Percentiles rank a stretch among this genome's conserved stretches.
Conservation (phyloP, 1,140 invertebrate species). For the Meloidogyne exigua region DNA sequence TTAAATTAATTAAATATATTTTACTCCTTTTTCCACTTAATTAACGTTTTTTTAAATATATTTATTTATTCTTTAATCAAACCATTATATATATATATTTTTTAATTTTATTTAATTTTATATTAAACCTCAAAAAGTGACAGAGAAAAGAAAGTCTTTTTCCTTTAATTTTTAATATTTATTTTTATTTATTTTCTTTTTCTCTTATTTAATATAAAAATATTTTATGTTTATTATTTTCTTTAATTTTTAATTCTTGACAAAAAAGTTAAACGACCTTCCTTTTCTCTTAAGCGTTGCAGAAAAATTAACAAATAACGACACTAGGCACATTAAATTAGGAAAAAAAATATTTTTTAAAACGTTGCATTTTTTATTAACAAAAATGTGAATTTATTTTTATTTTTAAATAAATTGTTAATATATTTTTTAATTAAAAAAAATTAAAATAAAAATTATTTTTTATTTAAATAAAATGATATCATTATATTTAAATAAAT, state of each 20-base stretch:
- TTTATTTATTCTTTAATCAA: too few species aligned
- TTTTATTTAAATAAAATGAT: too few species aligned
- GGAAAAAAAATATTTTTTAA: not conserved
- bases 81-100: too few species aligned
- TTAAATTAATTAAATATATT: not conserved
- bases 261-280: not conserved
- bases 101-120: too few species aligned
- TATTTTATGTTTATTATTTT: not conserved
- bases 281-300: not conserved
- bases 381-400: not conserved
- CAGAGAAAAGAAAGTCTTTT: too few species aligned
- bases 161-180: too few species aligned
- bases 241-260: not conserved
- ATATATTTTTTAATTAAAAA: too few species aligned
- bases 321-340: not conserved
- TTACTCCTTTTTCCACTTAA: not conserved
- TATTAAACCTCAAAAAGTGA: too few species aligned
- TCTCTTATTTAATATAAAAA: not conserved
- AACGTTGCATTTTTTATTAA: not conserved
- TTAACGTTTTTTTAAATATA: not conserved
- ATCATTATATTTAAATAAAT: too few species aligned
- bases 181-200: too few species aligned
- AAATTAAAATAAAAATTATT: too few species aligned
- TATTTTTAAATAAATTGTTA: too few species aligned
- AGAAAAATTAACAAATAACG: not conserved